Conservation (phyloP, 2,797 vertebrate species). For the Aplochiton taeniatus region DNA sequence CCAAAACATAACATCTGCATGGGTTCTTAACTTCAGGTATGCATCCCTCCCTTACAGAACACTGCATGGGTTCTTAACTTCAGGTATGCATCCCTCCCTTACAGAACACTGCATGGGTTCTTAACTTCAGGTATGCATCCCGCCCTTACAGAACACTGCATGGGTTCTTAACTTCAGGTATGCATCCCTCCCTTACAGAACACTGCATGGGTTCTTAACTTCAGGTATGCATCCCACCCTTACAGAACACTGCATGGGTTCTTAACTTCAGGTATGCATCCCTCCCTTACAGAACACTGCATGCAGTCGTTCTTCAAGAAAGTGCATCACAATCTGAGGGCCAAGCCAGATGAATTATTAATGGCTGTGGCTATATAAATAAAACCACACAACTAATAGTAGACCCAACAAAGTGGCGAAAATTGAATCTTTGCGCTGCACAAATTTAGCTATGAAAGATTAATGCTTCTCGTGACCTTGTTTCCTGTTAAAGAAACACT, state of each 20-base stretch:
- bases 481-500: conserved; percentile 54
- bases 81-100: too few species aligned
- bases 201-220: not conserved
- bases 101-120: conserved; percentile 12
- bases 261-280: not conserved
- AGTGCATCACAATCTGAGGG: conserved; percentile 39
- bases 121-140: too few species aligned
- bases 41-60: not conserved
- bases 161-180: not conserved
- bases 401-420: conserved; percentile 65
- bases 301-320: conserved; percentile 22
- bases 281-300: conserved; percentile 5
- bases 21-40: not conserved
- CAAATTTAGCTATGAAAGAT: conserved; percentile 72
- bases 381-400: conserved; percentile 62
- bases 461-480: conserved; percentile 56
- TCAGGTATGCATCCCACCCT: too few species aligned
- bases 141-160: conserved; percentile 5
- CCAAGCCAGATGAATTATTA: conserved; percentile 62
- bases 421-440: conserved; percentile 66
- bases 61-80: too few species aligned
- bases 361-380: conserved; percentile 67
- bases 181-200: not conserved
- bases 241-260: not conserved
- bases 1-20: not conserved